Evolutionary conservation across 23 tunicate species (phyloP), one percentile per base, ranked within the genome.

Genomic region (Botrylloides violaceus): DNA sequence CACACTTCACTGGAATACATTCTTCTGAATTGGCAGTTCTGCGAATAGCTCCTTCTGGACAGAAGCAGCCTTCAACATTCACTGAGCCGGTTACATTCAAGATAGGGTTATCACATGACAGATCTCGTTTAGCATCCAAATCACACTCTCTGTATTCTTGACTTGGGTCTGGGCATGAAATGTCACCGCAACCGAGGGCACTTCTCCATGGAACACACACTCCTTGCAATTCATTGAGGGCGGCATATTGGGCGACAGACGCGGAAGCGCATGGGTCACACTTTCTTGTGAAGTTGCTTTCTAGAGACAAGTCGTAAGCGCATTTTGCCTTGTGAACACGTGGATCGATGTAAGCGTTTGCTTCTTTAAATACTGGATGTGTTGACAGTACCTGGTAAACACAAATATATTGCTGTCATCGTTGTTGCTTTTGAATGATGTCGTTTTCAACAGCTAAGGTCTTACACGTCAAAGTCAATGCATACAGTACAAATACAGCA

Each of bases 71-170:
- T 34, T 72, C 84, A 5, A 80, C 84, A 3, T 53, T 61, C 34
- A 80, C 30, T 37, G 74, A 68, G 3, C 78, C 84, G 38, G 79
- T 76, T 49, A 75, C 84, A 39, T 71, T 75, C 29, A 80, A 56
- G 18, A 76, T 59, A 31, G 78, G 64, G 48, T 43, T 71, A 58
- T 80, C 84, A 48, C 84, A 80, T 0, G 84, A 80, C 38, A 64
- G 15, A 36, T 80, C 79, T 30, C 78, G 79, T n/a, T 75, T 77
- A 7, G 84, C 49, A 64, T 72, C 78, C 78, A 48, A 28, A 31
- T 71, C 84, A 47, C 84, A 80, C 22, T 80, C 84, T 12, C 78
- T 64, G 84, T 56, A 80, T 36, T 71, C 84, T 25, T 80, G 84
- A 58, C 36, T 71, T 6, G 49, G n/a, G 35, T 63, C 34, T 20